Evolutionary conservation across 2,113 vertebrate species (phyloP), one percentile per base, ranked within the genome.

Genomic region (Saccopteryx leptura): DNA sequence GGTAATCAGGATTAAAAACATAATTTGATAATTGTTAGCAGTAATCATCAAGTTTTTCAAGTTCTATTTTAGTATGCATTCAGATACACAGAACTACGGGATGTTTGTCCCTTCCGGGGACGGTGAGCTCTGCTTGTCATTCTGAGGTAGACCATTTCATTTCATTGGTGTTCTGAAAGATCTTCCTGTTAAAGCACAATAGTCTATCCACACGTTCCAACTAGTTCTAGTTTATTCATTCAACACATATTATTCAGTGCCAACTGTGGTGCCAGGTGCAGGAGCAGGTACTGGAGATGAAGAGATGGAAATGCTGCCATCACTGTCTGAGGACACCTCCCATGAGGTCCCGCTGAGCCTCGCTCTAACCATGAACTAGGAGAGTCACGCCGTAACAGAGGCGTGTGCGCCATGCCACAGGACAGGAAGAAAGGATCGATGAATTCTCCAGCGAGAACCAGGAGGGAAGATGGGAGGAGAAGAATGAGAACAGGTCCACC

Each of bases 11-110:
- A 90, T 63, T 61, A 84, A 88, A 96, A 60, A 21, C 4, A 39
- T 92, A 95, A 93, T 93, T 90, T 90, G 61, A 86, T 96, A 60
- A 88, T 95, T 90, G 72, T 61, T 21, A 58, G 52, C 33, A 87
- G 80, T 84, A 80, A 88, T 69, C 76, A 92, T 90, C 52, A 93
- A 93, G 60, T 63, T 87, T 71, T 86, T 83, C 74, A 31, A 69
- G 65, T 76, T 94, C 54, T 46, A 19, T 84, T 80, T 92, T 65
- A 89, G 75, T 72, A 94, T 4, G 50, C 78, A 95, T 76, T 94
- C 18, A 74, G 21, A 68, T 48, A 68, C 76, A 68, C 50, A 82
- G 88, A 74, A 58, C 78, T 50, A 52, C 4, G 65, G 52, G 52
- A 46, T 65, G 56, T 90, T 61, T 48, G 23, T 33, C 46, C 50